A percentile compares a stretch with the other conserved stretches of the same genome.
Evolutionary conservation across 2,797 vertebrate genomes (phyloP).

Genomic region (Argentina silus): DNA sequence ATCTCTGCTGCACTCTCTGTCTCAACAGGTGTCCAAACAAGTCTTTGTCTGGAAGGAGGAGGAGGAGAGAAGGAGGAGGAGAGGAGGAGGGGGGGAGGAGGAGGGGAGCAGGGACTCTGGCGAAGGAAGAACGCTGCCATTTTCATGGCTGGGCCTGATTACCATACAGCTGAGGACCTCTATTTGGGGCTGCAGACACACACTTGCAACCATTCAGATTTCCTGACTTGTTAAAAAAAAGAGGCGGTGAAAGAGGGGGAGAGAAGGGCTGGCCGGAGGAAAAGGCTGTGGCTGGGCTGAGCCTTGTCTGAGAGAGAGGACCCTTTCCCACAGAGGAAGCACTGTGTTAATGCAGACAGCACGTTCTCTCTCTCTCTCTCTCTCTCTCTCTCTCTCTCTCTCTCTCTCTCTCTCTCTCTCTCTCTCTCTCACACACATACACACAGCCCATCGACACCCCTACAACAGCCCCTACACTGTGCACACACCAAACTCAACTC

Average conservation of each 20-base stretch:
- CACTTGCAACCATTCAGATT: constrained; percentile 76
- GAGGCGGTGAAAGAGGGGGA: constrained; percentile 58
- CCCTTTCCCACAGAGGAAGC: constrained; percentile 68
- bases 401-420: constrained; percentile 64
- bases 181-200: constrained; percentile 69
- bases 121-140: constrained; percentile 79
- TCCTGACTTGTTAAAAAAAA: constrained; percentile 73
- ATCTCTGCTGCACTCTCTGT: constrained; percentile 76
- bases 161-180: constrained; percentile 91
- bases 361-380: constrained; percentile 64
- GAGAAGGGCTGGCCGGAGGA: constrained; percentile 65
- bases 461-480: constrained; percentile 35
- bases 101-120: constrained; percentile 62
- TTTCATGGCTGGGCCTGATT: constrained; percentile 86
- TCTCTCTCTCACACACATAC: constrained; percentile 32
- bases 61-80: constrained; percentile 63
- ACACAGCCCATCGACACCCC: constrained; percentile 59
- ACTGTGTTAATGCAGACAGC: constrained; percentile 67
- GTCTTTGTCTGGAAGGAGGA: constrained; percentile 83
- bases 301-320: constrained; percentile 45
- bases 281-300: constrained; percentile 68
- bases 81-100: constrained; percentile 53
- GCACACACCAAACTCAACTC: constrained; percentile 54
- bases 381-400: constrained; percentile 61
- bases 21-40: constrained; percentile 93